phyloP scores from a whole-genome alignment of 2,113 vertebrate genomes.

The Antigone vipio region DNA sequence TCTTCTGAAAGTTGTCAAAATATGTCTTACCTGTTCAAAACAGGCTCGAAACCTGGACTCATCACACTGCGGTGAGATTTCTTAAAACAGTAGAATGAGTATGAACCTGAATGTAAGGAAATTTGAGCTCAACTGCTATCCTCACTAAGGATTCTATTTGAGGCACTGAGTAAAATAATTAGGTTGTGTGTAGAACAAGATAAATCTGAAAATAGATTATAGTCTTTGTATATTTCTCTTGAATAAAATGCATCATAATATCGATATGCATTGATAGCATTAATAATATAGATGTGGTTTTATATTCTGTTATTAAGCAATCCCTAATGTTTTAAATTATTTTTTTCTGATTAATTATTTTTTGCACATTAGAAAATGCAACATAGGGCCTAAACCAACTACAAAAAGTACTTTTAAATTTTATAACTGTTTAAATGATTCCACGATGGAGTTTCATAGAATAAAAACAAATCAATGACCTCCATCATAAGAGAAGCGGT shows the following conservation, averaged over 20 bases:
- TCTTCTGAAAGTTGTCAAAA: not conserved
- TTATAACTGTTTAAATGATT: not conserved
- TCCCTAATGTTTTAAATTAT: not conserved
- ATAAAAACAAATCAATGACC: not conserved
- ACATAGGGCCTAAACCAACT: not conserved
- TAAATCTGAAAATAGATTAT: not conserved
- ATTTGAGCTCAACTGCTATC: accelerated
- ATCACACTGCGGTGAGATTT: not conserved
- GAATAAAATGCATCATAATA: not conserved
- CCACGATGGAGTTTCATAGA: not conserved
- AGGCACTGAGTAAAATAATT: not conserved
- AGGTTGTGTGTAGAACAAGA: not conserved
- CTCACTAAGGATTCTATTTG: not conserved
- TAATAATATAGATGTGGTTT: not conserved
- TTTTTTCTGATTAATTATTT: not conserved
- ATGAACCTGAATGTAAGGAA: not conserved
- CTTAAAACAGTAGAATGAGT: not conserved
- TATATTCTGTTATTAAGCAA: not conserved
- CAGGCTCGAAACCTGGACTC: not conserved
- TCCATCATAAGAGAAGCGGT: not conserved
- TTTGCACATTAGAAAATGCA: not conserved
- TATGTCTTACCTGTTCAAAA: not conserved
- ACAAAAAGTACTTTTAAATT: not conserved
- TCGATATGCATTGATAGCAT: accelerated
- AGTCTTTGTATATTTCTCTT: not conserved